phyloP scores from a whole-genome alignment of 64 coral and sea anemone genomes.

The Astreopora myriophthalma region DNA sequence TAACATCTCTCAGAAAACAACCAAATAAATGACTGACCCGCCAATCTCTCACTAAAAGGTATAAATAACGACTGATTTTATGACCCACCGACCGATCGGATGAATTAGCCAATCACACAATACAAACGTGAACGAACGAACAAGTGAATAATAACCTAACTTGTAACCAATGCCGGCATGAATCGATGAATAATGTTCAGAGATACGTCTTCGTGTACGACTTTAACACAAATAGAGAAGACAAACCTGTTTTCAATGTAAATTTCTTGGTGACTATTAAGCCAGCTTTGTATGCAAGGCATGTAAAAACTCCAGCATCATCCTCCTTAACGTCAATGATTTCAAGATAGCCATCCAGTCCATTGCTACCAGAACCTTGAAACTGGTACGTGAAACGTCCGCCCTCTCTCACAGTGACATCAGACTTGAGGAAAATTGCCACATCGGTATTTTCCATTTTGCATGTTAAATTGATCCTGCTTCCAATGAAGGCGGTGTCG shows the following conservation, averaged over 20 bases:
- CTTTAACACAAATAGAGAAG: neutral
- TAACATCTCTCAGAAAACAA: too few species aligned
- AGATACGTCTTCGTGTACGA: neutral
- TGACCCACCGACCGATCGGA: too few species aligned
- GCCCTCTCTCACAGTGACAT: neutral
- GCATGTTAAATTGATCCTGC: neutral
- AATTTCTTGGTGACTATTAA: neutral
- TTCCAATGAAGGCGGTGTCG: neutral
- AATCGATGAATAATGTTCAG: too few species aligned
- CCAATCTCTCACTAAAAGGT: too few species aligned
- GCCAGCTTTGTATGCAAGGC: neutral
- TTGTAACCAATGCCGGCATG: too few species aligned
- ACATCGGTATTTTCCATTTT: neutral
- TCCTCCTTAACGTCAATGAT: neutral
- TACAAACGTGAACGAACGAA: too few species aligned
- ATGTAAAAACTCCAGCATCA: neutral
- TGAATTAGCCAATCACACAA: too few species aligned
- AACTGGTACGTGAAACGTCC: neutral
- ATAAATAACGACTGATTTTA: too few species aligned
- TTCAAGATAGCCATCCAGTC: neutral
- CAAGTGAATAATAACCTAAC: too few species aligned
- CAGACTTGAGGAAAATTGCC: neutral
- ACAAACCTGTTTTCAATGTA: neutral
- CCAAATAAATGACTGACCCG: too few species aligned
- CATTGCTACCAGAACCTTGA: neutral